phyloP scores from a whole-genome alignment of 2,888 invertebrate genomes.

The Phortica magna region DNA sequence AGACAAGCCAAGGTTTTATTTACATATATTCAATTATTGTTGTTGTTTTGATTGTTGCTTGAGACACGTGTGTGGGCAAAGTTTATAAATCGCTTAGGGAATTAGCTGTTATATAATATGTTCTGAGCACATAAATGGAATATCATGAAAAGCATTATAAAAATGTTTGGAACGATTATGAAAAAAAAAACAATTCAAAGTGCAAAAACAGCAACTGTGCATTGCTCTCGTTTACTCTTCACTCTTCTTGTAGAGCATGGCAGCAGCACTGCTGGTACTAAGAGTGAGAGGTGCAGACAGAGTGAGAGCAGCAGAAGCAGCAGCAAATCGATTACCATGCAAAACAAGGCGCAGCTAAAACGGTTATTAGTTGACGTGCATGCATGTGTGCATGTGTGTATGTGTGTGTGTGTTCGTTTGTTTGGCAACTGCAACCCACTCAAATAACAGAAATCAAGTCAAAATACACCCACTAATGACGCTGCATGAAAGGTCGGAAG shows the following conservation, averaged over 20 bases:
- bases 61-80: neutral
- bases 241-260: too few relatives aligned
- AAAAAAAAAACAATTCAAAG: too few relatives aligned
- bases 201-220: too few relatives aligned
- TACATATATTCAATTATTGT: neutral
- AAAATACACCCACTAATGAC: neutral
- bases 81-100: neutral
- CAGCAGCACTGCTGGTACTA: too few relatives aligned
- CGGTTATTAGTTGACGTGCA: conserved; percentile 16
- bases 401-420: neutral
- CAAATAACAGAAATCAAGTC: neutral
- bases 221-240: too few relatives aligned
- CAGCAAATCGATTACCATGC: conserved; percentile 30
- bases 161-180: too few relatives aligned
- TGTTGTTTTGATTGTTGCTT: neutral
- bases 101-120: too few relatives aligned
- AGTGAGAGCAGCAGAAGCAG: neutral
- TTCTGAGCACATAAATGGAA: too few relatives aligned
- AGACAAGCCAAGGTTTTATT: neutral
- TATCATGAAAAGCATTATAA: too few relatives aligned
- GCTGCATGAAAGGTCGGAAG: conserved; percentile 16
- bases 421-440: neutral
- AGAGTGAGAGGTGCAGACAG: too few relatives aligned
- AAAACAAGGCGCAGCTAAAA: conserved; percentile 30
- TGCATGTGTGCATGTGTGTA: neutral